Evolutionary conservation across 2,797 vertebrate species (phyloP), one percentile per base, ranked within the genome.

Genomic region (Semotilus atromaculatus): DNA sequence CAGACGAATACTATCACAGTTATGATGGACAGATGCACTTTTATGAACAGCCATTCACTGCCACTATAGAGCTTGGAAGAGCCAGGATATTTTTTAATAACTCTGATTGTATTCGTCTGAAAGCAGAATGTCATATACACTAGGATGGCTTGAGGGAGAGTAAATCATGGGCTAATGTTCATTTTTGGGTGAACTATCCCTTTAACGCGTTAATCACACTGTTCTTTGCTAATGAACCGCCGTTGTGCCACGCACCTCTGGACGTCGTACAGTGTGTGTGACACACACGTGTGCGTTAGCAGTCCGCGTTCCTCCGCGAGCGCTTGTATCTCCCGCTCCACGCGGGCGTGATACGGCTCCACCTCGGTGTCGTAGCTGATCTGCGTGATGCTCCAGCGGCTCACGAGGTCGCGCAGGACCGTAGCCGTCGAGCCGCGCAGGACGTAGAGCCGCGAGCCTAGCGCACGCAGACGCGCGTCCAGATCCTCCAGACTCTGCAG

Each of bases 401-500:
- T 85, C 62, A 92, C 21, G 1, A 88, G 89, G 1, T 90, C 90
- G 4, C 84, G 85, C 3, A 94, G 87, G 4, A 92, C 75, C 0
- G 31, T 0, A 34, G 87, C 80, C 0, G 92, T 91, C 1, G 91
- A 86, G 23, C 92, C 93, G 71, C 90, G 91, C 73, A 92, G 80
- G 13, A 94, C 91, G 71, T 92, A 91, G 78, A 94, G 83, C 53
- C 84, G 87, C 5, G 91, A 94, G 58, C 91, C 92, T 45, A 92
- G 82, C 58, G 83, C 88, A 1, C 31, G 5, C 79, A 94, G 78
- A 29, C 71, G 90, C 3, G 48, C 26, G 70, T 90, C 88, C 7
- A 94, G 92, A 86, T 93, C 91, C 73, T 92, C 88, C n/a, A 94
- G 85, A 67, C 86, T 92, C 84, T 93, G 91, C 34, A 93, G 88